Conservation (phyloP, 2,888 invertebrate species). For the Agrenia bidenticulata region DNA sequence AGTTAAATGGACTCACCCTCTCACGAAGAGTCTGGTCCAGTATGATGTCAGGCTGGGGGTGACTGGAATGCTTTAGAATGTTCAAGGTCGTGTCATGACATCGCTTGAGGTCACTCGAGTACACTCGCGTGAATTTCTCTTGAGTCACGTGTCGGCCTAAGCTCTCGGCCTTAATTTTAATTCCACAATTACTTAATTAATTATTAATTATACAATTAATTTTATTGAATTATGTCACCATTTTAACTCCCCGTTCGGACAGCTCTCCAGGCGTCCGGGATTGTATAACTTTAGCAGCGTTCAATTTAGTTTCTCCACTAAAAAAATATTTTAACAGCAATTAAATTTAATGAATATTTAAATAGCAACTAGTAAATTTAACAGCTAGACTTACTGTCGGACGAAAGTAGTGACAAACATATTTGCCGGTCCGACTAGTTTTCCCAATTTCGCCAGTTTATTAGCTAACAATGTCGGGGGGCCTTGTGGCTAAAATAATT, state of each 20-base stretch:
- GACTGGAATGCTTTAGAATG: conserved; percentile 33
- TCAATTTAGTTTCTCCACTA: conserved; percentile 45
- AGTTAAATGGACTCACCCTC: conserved; percentile 25
- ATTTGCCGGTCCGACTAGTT: conserved; percentile 22
- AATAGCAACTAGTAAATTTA: no score
- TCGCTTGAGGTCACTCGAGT: conserved; percentile 41
- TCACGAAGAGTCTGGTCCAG: conserved; percentile 32
- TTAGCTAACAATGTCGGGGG: no score
- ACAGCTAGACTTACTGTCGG: conserved; percentile 32
- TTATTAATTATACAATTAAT: no score
- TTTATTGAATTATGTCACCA: conserved; percentile 27
- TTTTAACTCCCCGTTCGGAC: conserved; percentile 36
- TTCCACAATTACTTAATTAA: not conserved
- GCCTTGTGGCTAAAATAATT: no score
- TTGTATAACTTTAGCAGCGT: conserved; percentile 41
- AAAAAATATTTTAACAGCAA: not conserved
- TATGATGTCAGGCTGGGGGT: conserved; percentile 29
- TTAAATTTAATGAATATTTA: not conserved
- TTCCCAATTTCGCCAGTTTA: conserved; percentile 28
- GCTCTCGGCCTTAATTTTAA: conserved; percentile 31
- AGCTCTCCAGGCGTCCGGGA: conserved; percentile 42
- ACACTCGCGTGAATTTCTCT: conserved; percentile 41
- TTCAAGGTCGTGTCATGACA: conserved; percentile 44
- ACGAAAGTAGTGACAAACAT: conserved; percentile 41
- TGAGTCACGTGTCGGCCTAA: conserved; percentile 32